Evolutionary conservation across 2,113 vertebrate genomes (phyloP).

Genomic region (Cinclus mexicanus): DNA sequence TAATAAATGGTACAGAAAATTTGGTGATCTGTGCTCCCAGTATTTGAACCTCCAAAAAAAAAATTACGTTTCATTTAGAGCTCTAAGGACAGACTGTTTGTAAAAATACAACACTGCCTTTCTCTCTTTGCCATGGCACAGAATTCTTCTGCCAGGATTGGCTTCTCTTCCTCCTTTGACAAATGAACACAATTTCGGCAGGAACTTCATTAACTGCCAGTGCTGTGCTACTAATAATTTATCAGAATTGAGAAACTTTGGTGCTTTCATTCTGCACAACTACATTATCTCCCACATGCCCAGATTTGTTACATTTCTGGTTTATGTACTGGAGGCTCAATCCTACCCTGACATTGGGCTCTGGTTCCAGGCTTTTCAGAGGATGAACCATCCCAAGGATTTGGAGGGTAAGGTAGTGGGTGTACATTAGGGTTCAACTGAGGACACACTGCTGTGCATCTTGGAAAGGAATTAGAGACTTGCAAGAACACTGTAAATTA

Average conservation of each 20-base stretch:
- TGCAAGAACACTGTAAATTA: neutral
- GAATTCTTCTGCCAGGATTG: neutral
- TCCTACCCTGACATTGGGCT: neutral
- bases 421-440: neutral
- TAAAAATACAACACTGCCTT: neutral
- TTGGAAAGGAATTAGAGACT: conserved; percentile 13
- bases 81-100: neutral
- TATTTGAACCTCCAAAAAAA: neutral
- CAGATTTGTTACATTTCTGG: conserved; percentile 23
- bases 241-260: conserved; percentile 32
- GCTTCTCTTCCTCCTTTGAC: conserved; percentile 17
- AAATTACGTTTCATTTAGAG: neutral
- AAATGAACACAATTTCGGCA: neutral
- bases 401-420: neutral
- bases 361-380: neutral
- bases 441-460: neutral
- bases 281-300: conserved; percentile 33
- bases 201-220: neutral
- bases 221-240: conserved; percentile 22
- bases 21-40: neutral
- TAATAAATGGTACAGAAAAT: neutral
- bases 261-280: neutral
- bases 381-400: neutral
- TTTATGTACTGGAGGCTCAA: neutral
- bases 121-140: neutral